Conservation (phyloP, 2,888 invertebrate species). For the Acleris emargana region DNA sequence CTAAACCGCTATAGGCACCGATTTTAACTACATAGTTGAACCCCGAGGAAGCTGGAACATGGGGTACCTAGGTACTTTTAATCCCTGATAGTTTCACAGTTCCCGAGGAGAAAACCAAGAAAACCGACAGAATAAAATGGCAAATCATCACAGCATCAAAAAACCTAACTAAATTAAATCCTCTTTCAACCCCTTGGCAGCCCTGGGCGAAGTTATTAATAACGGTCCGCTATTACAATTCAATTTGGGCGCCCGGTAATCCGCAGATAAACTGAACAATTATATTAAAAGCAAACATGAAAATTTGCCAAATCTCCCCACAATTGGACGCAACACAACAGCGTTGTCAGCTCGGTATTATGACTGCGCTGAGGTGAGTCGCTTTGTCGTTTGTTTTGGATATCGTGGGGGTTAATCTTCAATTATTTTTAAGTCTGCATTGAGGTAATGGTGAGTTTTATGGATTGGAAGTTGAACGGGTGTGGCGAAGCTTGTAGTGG, state of each 20-base stretch:
- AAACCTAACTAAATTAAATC: conserved; percentile 15
- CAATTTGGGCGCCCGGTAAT: conserved; percentile 75
- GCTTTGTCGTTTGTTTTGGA: not conserved
- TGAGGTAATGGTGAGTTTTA: too few relatives aligned
- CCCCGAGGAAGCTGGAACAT: too few relatives aligned
- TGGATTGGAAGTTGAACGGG: too few relatives aligned
- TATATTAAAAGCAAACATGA: conserved; percentile 81
- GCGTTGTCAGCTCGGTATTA: conserved; percentile 61
- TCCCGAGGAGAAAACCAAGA: too few relatives aligned
- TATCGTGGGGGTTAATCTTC: conserved; percentile 2
- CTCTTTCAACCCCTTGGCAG: conserved; percentile 42
- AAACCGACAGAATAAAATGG: too few relatives aligned
- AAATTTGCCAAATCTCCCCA: conserved; percentile 68
- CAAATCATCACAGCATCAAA: not conserved
- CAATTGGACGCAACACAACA: conserved; percentile 67
- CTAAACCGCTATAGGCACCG: too few relatives aligned
- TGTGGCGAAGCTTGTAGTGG: too few relatives aligned
- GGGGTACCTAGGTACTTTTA: too few relatives aligned
- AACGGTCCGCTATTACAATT: conserved; percentile 80
- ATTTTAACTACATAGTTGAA: too few relatives aligned
- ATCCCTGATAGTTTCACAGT: too few relatives aligned
- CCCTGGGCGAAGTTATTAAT: conserved; percentile 75
- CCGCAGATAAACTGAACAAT: conserved; percentile 79
- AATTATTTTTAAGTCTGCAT: not conserved
- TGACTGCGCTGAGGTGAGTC: conserved; percentile 3